Percentiles rank a stretch among this genome's conserved stretches.
Evolutionary conservation across 37 sponge, comb jelly and placozoan species (phyloP).

Genomic region (Bolinopsis microptera): DNA sequence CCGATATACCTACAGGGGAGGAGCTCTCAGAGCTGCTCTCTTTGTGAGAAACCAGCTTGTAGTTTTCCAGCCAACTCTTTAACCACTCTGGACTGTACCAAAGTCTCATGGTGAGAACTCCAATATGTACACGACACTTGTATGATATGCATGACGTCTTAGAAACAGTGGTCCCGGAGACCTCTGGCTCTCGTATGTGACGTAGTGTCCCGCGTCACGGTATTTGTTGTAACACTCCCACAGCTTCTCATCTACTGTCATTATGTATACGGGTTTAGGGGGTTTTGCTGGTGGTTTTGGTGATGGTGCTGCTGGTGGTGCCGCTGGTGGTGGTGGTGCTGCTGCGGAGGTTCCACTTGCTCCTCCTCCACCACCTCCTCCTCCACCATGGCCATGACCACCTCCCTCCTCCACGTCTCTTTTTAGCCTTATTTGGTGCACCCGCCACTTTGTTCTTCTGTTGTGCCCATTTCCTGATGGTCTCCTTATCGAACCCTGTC

Average conservation of each 20-base stretch:
- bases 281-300: not conserved
- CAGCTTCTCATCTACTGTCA: slow-evolving; percentile 48
- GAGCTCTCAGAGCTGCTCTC: not conserved
- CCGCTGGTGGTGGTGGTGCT: not conserved
- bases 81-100: slow-evolving; percentile 24
- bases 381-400: too few species aligned
- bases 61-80: not conserved
- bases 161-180: too few species aligned
- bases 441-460: not conserved
- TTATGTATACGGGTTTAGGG: slow-evolving; percentile 21
- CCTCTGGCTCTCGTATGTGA: too few species aligned
- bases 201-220: slow-evolving; percentile 38
- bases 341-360: not conserved
- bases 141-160: too few species aligned
- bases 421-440: slow-evolving; percentile 17
- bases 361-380: not conserved
- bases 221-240: slow-evolving; percentile 62
- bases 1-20: slow-evolving; percentile 36
- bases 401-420: slow-evolving; percentile 33
- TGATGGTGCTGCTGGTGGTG: not conserved
- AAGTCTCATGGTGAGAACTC: too few species aligned
- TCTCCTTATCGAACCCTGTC: slow-evolving; percentile 51
- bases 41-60: not conserved
- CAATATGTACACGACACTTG: too few species aligned
- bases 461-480: slow-evolving; percentile 15